Evolutionary conservation across 2,113 vertebrate genomes (phyloP).

Genomic region (Columba janthina): DNA sequence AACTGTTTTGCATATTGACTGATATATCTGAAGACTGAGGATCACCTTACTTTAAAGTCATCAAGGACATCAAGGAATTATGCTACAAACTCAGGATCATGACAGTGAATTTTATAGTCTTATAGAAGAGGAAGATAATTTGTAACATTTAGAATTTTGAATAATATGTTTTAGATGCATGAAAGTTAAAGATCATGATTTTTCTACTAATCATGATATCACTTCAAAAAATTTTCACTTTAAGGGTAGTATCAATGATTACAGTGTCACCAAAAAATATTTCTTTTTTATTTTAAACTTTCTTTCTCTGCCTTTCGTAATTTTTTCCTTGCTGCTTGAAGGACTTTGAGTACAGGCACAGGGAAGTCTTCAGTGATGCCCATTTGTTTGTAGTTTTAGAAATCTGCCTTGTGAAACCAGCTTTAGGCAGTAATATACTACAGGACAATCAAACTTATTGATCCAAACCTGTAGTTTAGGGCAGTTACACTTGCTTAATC

Average conservation of each 20-base stretch:
- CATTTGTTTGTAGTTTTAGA: background rate
- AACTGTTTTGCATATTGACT: background rate
- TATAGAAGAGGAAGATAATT: background rate
- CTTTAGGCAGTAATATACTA: background rate
- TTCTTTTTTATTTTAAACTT: background rate
- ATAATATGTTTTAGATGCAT: background rate
- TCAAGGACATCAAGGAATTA: background rate
- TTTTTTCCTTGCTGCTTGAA: background rate
- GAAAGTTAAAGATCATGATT: background rate
- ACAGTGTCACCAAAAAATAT: background rate
- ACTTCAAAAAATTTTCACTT: background rate
- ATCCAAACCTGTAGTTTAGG: background rate
- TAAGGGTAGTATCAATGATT: background rate
- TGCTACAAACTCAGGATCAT: background rate
- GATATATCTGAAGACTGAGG: background rate
- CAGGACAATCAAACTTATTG: background rate
- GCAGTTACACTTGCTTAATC: background rate
- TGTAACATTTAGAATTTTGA: slow-evolving; percentile 12
- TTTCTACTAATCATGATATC: background rate
- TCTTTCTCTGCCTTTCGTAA: background rate
- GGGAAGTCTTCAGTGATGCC: background rate
- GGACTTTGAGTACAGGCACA: background rate
- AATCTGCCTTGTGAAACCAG: background rate
- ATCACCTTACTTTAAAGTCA: background rate
- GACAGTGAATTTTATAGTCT: background rate